Evolutionary conservation across 2,888 invertebrate species (phyloP).

Genomic region (Xanthia togata): DNA sequence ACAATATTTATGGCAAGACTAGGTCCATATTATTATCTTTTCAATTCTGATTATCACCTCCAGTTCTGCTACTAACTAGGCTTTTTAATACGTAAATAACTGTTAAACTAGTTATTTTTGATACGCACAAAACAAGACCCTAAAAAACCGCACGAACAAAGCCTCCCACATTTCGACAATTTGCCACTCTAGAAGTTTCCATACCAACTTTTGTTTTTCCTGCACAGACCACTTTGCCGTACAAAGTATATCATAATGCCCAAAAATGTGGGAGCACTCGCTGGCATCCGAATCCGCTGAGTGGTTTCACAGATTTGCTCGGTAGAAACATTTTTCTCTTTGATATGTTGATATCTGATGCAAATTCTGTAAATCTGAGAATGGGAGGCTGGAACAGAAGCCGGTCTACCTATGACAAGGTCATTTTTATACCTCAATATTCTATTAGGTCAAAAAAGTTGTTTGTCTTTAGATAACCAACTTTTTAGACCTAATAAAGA

Average conservation of each 20-base stretch:
- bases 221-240: constrained; percentile 52
- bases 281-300: constrained; percentile 55
- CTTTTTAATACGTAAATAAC: background rate
- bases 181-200: constrained; percentile 41
- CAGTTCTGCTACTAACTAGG: background rate
- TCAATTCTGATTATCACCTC: background rate
- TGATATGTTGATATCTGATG: constrained; percentile 53
- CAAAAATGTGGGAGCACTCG: constrained; percentile 52
- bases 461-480: no score
- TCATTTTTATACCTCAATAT: background rate
- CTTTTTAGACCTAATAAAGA: background rate
- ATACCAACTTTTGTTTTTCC: constrained; percentile 58
- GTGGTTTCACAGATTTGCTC: constrained; percentile 55
- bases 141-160: constrained; percentile 11
- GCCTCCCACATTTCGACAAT: constrained; percentile 38
- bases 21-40: no score
- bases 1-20: no score
- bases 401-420: background rate
- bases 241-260: constrained; percentile 58
- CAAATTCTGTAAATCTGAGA: constrained; percentile 29
- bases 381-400: background rate
- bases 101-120: background rate
- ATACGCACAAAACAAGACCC: background rate
- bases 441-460: no score
- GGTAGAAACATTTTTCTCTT: constrained; percentile 48